Evolutionary conservation across 2,797 vertebrate species (phyloP), one percentile per base, ranked within the genome.

Genomic region (Gouania willdenowi): DNA sequence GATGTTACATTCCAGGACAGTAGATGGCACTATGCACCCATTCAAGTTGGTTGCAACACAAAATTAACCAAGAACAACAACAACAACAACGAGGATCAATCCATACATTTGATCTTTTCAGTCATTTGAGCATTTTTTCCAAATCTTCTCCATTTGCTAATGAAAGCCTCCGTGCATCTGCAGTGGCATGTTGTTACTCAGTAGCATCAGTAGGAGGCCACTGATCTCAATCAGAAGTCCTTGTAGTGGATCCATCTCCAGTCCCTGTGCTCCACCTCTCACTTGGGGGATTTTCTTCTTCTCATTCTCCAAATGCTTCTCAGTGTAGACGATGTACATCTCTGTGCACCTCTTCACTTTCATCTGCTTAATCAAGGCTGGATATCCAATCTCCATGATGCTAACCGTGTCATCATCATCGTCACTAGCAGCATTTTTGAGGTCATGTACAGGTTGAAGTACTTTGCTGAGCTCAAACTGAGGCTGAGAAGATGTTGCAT

Each of bases 331-430:
- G 10, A 87, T 55, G 62, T 83, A 90, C 15, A 63, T 34, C 54
- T 81, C 71, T 8, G 84, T 25, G 29, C 87, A 88, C 23, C 51
- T 83, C 41, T 39, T 75, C 18, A 43, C 46, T 41, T 84, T 87
- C 38, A 86, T 10, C 72, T 89, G 86, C 10, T 72, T 31, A 2
- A 86, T 82, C 28, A 88, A 69, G 7, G 78, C 83, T 0, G 87
- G 88, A 35, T 86, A 88, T 6, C 79, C 85, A 2, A 87, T 86
- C 41, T 88, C 84, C 24, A 68, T n/a, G 9, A 89, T 79, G 52
- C 81, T 83, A 28, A 86, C 83, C 3, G 67, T 76, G 0, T 78
- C 65, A 1, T 63, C 73, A 1, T 58, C 38, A 2, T 62, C 66
- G n/a, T 22, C 38, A 25, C 3, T 5, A 4, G 21, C 21, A 8